These are phyloP conservation scores for Hyaena hyaena DNA, from an alignment of 2,113 vertebrate species.

Conservation along the genomic window DNA sequence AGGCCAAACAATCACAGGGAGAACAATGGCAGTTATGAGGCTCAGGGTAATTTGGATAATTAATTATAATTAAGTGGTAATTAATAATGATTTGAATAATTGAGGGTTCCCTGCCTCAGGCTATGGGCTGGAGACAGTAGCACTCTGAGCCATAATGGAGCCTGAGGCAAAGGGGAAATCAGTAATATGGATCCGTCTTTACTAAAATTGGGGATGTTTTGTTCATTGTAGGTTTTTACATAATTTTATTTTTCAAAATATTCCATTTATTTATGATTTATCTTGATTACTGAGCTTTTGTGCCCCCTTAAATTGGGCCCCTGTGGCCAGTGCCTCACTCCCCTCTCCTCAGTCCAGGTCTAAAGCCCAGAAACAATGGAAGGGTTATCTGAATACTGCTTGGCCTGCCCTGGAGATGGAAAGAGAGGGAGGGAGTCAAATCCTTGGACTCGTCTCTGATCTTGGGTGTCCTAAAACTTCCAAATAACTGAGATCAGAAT, in stretches of 20 bases:
- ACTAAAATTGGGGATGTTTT: background rate
- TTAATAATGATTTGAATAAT: slow-evolving; percentile 48
- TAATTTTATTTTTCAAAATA: background rate
- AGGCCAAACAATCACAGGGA: background rate
- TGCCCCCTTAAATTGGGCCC: background rate
- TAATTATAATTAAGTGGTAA: slow-evolving; percentile 45
- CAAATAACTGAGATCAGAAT: background rate
- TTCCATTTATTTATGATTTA: background rate
- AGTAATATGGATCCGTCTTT: background rate
- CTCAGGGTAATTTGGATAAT: background rate
- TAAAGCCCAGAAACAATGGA: background rate
- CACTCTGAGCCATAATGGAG: background rate
- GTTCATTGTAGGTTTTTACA: background rate
- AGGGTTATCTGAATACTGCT: background rate
- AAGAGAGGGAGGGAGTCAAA: background rate
- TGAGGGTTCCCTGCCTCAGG: background rate
- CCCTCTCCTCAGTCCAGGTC: background rate
- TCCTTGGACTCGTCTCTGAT: background rate
- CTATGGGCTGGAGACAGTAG: background rate
- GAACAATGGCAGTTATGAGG: background rate
- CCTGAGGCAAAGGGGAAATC: background rate
- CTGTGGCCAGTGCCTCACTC: background rate
- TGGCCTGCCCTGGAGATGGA: background rate
- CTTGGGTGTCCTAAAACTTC: background rate
- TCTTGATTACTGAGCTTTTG: background rate